Evolutionary conservation across 2,888 invertebrate genomes (phyloP).

Genomic region (Limnephilus lunatus): DNA sequence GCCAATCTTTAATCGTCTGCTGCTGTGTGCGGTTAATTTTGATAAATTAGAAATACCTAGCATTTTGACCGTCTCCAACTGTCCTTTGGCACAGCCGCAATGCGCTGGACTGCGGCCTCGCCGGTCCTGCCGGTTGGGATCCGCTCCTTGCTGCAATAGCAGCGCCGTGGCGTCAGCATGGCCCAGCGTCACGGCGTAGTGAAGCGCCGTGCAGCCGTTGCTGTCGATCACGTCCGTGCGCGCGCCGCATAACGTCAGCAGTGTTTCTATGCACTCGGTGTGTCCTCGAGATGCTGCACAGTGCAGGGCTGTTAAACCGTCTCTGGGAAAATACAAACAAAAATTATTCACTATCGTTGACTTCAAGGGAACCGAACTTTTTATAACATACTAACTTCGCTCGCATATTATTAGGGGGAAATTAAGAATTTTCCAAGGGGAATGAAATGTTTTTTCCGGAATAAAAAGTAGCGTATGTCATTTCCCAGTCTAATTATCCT

Average conservation of each 20-base stretch:
- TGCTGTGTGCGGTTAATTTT: too few species aligned
- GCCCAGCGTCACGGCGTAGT: slow-evolving; percentile 97
- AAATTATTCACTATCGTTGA: background rate
- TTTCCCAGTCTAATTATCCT: too few species aligned
- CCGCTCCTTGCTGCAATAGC: slow-evolving; percentile 92
- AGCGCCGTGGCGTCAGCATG: slow-evolving; percentile 95
- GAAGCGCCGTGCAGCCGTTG: slow-evolving; percentile 96
- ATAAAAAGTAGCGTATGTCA: too few species aligned
- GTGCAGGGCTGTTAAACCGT: slow-evolving; percentile 96
- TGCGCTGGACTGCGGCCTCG: slow-evolving; percentile 95
- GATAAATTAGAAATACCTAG: slow-evolving; percentile 72
- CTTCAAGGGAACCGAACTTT: too few species aligned
- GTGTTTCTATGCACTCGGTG: slow-evolving; percentile 91
- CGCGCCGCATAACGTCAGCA: slow-evolving; percentile 92
- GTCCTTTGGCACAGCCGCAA: slow-evolving; percentile 97
- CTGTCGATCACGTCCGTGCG: slow-evolving; percentile 93
- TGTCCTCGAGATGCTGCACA: slow-evolving; percentile 98
- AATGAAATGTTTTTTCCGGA: too few species aligned
- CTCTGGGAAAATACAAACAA: slow-evolving; percentile 77
- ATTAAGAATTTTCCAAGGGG: too few species aligned
- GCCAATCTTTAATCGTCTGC: too few species aligned
- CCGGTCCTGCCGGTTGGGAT: slow-evolving; percentile 94
- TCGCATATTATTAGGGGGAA: too few species aligned
- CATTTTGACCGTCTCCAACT: slow-evolving; percentile 90
- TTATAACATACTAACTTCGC: too few species aligned